phyloP scores from a whole-genome alignment of 2,113 vertebrate species.

The Petrocephalus zakoni region DNA sequence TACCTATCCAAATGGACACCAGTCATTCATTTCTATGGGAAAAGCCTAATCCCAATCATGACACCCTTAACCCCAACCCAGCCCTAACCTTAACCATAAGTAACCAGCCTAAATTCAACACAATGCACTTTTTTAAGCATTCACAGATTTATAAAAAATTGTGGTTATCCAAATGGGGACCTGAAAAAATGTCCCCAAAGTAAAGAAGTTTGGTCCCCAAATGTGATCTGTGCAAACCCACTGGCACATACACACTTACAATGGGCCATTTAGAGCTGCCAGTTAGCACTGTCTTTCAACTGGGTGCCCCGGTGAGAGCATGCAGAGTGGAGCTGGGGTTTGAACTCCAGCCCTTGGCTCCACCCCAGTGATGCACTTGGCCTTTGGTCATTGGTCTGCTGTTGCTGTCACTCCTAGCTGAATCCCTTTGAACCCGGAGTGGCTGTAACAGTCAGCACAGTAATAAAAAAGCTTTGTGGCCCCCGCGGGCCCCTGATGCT shows the following conservation, averaged over 20 bases:
- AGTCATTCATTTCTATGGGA: no score
- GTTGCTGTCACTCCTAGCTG: background rate
- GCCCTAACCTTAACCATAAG: no score
- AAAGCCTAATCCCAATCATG: no score
- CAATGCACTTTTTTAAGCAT: no score
- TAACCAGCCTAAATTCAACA: no score
- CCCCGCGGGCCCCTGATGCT: background rate
- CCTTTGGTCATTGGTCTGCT: background rate
- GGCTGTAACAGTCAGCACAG: background rate
- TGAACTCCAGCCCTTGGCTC: background rate
- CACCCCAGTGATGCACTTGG: background rate
- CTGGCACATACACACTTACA: background rate
- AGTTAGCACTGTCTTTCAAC: background rate
- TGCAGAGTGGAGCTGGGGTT: background rate
- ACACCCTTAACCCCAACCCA: no score
- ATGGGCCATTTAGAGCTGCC: background rate
- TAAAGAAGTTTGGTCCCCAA: no score
- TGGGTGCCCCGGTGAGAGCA: background rate
- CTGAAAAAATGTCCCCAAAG: no score
- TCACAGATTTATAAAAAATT: no score
- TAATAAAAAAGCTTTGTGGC: background rate
- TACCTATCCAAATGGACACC: no score
- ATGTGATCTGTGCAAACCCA: background rate
- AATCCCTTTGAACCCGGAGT: background rate
- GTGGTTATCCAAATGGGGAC: no score